Evolutionary conservation across 2,888 invertebrate species (phyloP), one percentile per base, ranked within the genome.

Genomic region (Epirrita christyi): DNA sequence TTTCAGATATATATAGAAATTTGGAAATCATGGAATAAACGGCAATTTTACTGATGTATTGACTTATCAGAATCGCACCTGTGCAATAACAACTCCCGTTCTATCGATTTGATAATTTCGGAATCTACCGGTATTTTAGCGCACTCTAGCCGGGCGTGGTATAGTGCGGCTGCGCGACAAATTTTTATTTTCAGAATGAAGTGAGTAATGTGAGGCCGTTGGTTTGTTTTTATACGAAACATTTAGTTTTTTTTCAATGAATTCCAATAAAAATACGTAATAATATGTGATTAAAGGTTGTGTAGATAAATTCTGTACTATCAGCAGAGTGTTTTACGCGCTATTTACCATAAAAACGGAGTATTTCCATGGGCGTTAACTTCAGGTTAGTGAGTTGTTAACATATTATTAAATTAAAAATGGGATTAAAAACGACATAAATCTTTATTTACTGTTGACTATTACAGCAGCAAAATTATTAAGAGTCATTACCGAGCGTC

Each of bases 311-410:
- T 68, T 66, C 59, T 67, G 65, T 73, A 67, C 74, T 69, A 70
- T 75, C 77, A 70, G 67, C 59, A 52, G 60, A 63, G 66, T 72
- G 62, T 67, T 76, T 68, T 66, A 65, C 66, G 53, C 63, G 61
- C 55, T 70, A 72, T 74, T 75, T 72, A 66, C 11, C 59, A 62
- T 59, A 63, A 68, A 76, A 80, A 67, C 67, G 72, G 76, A 73
- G 70, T 73, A 78, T 80, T 80, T 88, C 80, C 80, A 90, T 90
- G 91, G 91, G 91, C 91, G 91, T 89, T 85, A 83, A 86, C 90
- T 85, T 82, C 86, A 85, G 86, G 86, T 86, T 85, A 87, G 75
- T 78, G 75, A 68, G 63, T 78, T 80, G 32, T 2, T 32, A 32
- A 32, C 71, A 81, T 85, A 79, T 85, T 88, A 88, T 89, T 89